Conservation (phyloP, 2,888 invertebrate genomes). For the Craniophora ligustri region DNA sequence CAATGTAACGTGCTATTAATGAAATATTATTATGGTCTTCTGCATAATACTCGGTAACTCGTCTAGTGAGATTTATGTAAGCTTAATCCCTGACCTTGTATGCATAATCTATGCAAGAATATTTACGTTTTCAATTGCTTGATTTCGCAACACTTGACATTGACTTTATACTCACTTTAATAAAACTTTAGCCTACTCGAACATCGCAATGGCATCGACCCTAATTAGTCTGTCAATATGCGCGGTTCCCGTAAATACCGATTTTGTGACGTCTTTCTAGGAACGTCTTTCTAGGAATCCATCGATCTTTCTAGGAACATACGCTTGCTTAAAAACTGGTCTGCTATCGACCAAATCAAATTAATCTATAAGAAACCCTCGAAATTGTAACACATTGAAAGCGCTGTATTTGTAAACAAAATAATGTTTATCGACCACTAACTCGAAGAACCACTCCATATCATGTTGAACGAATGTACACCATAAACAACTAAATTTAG, state of each 20-base stretch:
- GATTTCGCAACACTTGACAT: slow-evolving; percentile 32
- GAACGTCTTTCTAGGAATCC: no score
- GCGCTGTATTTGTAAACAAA: slow-evolving; percentile 30
- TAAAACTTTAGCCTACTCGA: not conserved
- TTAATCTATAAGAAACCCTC: slow-evolving; percentile 7
- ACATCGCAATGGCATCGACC: not conserved
- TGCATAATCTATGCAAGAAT: slow-evolving; percentile 12
- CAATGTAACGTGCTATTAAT: slow-evolving; percentile 16
- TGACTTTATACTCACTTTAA: slow-evolving; percentile 27
- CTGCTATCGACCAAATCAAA: slow-evolving; percentile 4
- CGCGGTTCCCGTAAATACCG: not conserved
- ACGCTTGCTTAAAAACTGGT: not conserved
- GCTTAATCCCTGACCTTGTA: slow-evolving; percentile 36
- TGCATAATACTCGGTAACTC: slow-evolving; percentile 15
- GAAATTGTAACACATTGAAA: slow-evolving; percentile 14
- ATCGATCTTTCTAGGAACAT: not conserved
- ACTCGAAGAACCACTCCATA: slow-evolving; percentile 16
- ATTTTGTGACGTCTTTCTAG: not conserved
- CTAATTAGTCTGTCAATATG: not conserved
- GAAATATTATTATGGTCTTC: slow-evolving; percentile 2
- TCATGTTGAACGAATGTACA: slow-evolving; percentile 9
- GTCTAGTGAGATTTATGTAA: slow-evolving; percentile 27
- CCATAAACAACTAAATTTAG: slow-evolving; percentile 27
- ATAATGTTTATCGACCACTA: slow-evolving; percentile 7
- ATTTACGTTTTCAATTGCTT: slow-evolving; percentile 18